Percentiles rank a stretch among this genome's conserved stretches.
Conservation (phyloP, 1,140 invertebrate genomes). For the Drosophila varians region DNA sequence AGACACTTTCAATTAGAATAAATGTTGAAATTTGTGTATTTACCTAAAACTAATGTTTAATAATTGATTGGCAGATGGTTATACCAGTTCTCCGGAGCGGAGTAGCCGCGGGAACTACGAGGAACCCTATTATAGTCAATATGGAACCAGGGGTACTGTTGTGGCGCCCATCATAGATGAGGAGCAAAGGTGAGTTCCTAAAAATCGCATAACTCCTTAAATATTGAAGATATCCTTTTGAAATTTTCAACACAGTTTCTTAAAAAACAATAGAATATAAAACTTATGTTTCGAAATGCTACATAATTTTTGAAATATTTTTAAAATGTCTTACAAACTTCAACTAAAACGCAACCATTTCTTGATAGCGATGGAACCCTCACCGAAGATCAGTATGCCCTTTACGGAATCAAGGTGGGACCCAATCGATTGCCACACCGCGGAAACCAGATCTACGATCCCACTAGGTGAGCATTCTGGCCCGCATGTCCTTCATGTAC, state of each 20-base stretch:
- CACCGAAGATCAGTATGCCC: slow-evolving; percentile 90
- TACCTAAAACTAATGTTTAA: not conserved
- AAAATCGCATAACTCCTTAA: no score
- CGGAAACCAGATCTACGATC: slow-evolving; percentile 82
- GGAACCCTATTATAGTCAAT: slow-evolving; percentile 94
- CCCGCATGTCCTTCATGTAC: slow-evolving; percentile 38
- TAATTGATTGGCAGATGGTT: slow-evolving; percentile 86
- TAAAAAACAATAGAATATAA: no score
- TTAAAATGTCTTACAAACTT: not conserved
- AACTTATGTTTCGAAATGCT: no score
- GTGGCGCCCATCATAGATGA: slow-evolving; percentile 96
- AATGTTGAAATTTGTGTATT: not conserved
- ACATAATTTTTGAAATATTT: no score
- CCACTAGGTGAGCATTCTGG: slow-evolving; percentile 70
- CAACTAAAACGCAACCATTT: not conserved
- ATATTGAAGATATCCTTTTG: no score
- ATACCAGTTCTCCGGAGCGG: slow-evolving; percentile 94
- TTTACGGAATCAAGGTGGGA: slow-evolving; percentile 90
- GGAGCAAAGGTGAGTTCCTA: slow-evolving; percentile 87
- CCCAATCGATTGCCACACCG: slow-evolving; percentile 84
- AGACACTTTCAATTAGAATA: not conserved
- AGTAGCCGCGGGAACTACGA: slow-evolving; percentile 89
- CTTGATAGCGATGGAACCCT: slow-evolving; percentile 89
- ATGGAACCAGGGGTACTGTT: slow-evolving; percentile 88
- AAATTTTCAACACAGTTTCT: no score